These are phyloP conservation scores for Globia sparganii DNA, from an alignment of 2,888 invertebrate species.

Conservation along the genomic window DNA sequence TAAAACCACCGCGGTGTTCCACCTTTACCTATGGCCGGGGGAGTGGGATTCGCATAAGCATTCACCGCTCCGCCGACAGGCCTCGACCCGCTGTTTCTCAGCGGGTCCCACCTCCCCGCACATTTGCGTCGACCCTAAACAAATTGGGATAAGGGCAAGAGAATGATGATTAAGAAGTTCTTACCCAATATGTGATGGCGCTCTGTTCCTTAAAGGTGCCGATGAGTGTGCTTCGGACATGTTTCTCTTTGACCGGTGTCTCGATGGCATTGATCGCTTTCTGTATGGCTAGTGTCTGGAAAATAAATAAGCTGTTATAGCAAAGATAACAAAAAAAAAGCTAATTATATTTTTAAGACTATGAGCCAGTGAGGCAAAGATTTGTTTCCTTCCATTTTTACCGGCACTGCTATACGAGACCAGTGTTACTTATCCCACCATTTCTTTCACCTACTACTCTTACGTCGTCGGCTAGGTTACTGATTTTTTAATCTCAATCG, in stretches of 20 bases:
- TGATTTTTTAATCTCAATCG: background rate
- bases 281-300: constrained; percentile 95
- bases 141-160: background rate
- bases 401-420: background rate
- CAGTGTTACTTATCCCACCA: background rate
- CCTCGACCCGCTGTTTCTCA: no score
- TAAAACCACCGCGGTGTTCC: no score
- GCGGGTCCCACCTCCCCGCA: no score
- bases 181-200: constrained; percentile 97
- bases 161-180: constrained; percentile 11
- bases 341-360: no score
- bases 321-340: background rate
- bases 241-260: constrained; percentile 99
- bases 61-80: no score
- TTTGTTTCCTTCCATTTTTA: background rate
- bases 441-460: background rate
- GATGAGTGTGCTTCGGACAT: constrained; percentile 98
- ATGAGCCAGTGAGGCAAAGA: background rate
- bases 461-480: background rate
- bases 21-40: no score
- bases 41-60: no score
- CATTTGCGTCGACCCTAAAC: background rate
- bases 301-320: constrained; percentile 22
- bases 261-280: constrained; percentile 98
- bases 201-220: constrained; percentile 98